A percentile compares a stretch with the other conserved stretches of the same genome.
Evolutionary conservation across 1,140 invertebrate genomes (phyloP).

Genomic region (Drosophila kepulauana): DNA sequence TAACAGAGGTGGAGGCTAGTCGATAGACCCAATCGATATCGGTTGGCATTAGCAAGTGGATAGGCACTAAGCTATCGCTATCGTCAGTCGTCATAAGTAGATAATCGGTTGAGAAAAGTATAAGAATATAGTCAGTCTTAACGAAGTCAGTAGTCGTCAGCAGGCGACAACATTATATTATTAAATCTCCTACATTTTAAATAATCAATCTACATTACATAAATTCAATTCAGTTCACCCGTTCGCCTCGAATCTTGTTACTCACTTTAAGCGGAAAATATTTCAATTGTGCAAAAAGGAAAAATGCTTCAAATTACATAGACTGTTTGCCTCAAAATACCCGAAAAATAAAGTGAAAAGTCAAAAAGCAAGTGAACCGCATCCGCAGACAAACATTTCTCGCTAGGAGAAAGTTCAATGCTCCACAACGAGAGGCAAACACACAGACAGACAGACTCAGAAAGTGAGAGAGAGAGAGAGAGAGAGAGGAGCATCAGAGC

Average conservation of each 20-base stretch:
- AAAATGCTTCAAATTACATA: conserved; percentile 41
- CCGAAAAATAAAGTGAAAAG: conserved; percentile 30
- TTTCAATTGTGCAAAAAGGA: conserved; percentile 22
- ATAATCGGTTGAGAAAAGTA: too few species aligned
- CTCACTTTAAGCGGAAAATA: conserved; percentile 6
- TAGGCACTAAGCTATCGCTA: too few species aligned
- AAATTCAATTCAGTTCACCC: not conserved
- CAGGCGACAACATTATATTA: too few species aligned
- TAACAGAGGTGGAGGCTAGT: too few species aligned
- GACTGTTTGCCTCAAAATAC: conserved; percentile 36
- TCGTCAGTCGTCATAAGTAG: too few species aligned
- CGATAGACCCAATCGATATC: too few species aligned
- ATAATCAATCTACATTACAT: not conserved
- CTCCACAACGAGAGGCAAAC: conserved; percentile 36
- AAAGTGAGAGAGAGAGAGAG: not conserved
- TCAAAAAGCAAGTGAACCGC: conserved; percentile 47
- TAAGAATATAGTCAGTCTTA: too few species aligned
- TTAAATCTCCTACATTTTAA: too few species aligned
- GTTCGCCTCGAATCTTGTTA: not conserved
- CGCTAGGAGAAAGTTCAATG: conserved; percentile 39
- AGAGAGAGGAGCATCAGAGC: conserved; percentile 20
- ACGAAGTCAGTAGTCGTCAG: too few species aligned
- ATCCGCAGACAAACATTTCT: conserved; percentile 24
- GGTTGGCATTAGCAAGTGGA: too few species aligned
- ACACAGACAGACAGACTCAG: conserved; percentile 9